Conservation (phyloP, 2,888 invertebrate genomes). For the Drosophila mimica region DNA sequence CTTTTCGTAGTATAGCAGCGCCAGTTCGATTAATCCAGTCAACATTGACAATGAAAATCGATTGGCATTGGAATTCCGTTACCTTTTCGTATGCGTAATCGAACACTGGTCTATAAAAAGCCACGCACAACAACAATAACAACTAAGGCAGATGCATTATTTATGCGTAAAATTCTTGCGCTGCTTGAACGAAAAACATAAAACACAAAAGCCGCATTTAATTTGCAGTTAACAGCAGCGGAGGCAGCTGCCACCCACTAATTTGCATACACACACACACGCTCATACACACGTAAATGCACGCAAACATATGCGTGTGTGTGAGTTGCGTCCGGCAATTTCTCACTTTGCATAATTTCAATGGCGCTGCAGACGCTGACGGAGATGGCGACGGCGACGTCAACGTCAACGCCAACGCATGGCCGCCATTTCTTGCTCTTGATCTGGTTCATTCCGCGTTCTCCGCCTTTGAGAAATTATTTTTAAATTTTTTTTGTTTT, state of each 20-base stretch:
- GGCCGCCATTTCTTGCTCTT: conserved; percentile 69
- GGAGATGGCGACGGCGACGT: conserved; percentile 23
- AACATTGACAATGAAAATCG: conserved; percentile 67
- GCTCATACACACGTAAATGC: conserved; percentile 4
- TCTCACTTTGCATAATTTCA: conserved; percentile 73
- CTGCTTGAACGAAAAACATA: conserved; percentile 1
- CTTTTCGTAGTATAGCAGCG: conserved; percentile 25
- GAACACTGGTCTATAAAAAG: conserved; percentile 50
- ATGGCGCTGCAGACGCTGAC: conserved; percentile 40
- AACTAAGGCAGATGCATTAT: conserved; percentile 20
- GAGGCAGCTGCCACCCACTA: conserved; percentile 18
- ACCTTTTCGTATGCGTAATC: conserved; percentile 47
- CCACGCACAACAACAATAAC: conserved; percentile 3
- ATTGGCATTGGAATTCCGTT: conserved; percentile 65
- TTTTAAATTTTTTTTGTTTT: conserved; percentile 71
- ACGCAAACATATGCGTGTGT: conserved; percentile 1
- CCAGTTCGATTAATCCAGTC: conserved; percentile 61
- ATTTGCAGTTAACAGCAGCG: conserved; percentile 11
- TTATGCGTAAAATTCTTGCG: conserved; percentile 47
- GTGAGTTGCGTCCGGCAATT: conserved; percentile 46
- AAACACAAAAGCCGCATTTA: conserved; percentile 24
- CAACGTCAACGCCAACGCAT: conserved; percentile 39
- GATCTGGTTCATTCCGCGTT: conserved; percentile 56
- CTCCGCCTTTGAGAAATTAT: conserved; percentile 71
- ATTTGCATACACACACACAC: conserved; percentile 35